Base-by-base conservation (phyloP, 2,888 invertebrate species). In the Microctonus hyperodae region DNA sequence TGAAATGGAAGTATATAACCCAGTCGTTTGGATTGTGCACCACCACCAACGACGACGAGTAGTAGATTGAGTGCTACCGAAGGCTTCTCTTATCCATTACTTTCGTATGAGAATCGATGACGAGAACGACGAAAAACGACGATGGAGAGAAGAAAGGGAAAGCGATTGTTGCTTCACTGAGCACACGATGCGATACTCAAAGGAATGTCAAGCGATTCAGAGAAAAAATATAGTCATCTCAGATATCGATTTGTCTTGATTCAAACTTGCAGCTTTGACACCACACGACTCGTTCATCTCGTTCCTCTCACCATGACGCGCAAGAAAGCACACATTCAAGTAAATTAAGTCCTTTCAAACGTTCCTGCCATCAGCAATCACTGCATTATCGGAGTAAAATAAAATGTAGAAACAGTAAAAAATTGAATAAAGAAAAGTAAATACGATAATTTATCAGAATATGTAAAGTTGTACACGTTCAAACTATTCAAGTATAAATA, bases 221-320 rank as follows among this genome's bases (percentile, higher is more conserved):
- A 44, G 37, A n/a, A 48, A 48, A 13, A 35, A 16, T 44, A 16
- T 44, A 44, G n/a, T 7, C 16, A 44, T 40, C 44, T 13, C 37
- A 10, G 59, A 57, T 62, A 67, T 67, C 62, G 67, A 67, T 67
- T 63, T 53, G 44, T 67, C 67, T 58, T 63, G 63, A 67, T 58
- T 61, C 13, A 10, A 23, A 61, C 51, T 58, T 63, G 51, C 40
- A 53, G 58, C 67, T 67, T 63, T 67, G 67, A 67, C 67, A 58
- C 50, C 28, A 2, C 13, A 53, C 40, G 63, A 63, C 62, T 66
- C 48, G 25, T 60, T 16, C n/a, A 0, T 35, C 22, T 16, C 16
- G 44, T 16, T 23, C 37, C 25, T 53, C 35, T 35, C 20, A 13
- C 11, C n/a, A 40, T 22, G n/a, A 22, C 33, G 35, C 22, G 23